phyloP scores from a whole-genome alignment of 2,888 invertebrate species.

The Heliothis peltigera region DNA sequence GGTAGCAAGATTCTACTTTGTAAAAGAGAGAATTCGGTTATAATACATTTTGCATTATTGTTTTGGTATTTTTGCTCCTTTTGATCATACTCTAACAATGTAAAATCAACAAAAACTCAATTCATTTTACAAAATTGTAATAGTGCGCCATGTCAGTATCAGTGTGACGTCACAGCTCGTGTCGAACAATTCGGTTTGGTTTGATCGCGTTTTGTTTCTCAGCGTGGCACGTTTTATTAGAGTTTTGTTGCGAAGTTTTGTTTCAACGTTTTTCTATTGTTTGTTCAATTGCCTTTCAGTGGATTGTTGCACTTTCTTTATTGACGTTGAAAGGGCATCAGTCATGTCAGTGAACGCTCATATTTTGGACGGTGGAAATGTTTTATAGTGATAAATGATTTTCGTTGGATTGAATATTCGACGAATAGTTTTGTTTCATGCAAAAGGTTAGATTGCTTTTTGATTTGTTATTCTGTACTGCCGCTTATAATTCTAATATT shows the following conservation, averaged over 20 bases:
- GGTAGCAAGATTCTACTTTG: constrained; percentile 11
- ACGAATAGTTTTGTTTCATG: neutral
- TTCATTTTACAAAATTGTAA: constrained; percentile 49
- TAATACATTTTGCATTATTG: neutral
- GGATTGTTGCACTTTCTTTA: constrained; percentile 46
- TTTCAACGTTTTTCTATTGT: constrained; percentile 54
- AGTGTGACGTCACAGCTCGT: constrained; percentile 37
- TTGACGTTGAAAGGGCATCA: constrained; percentile 26
- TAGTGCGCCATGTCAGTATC: constrained; percentile 28
- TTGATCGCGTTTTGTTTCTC: constrained; percentile 54
- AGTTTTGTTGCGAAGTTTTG: constrained; percentile 41
- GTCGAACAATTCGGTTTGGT: constrained; percentile 42
- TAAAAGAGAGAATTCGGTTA: neutral
- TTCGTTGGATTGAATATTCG: neutral
- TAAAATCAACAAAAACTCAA: constrained; percentile 34
- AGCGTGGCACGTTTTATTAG: constrained; percentile 48
- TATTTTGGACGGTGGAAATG: constrained; percentile 3
- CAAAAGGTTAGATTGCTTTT: neutral
- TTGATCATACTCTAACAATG: constrained; percentile 32
- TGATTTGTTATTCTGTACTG: neutral
- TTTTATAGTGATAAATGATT: neutral
- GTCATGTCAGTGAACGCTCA: neutral
- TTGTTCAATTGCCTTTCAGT: constrained; percentile 39
- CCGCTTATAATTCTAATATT: neutral
- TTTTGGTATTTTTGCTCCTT: neutral